Base-by-base conservation (phyloP, 2,113 vertebrate genomes). In the Hypanus sabinus region DNA sequence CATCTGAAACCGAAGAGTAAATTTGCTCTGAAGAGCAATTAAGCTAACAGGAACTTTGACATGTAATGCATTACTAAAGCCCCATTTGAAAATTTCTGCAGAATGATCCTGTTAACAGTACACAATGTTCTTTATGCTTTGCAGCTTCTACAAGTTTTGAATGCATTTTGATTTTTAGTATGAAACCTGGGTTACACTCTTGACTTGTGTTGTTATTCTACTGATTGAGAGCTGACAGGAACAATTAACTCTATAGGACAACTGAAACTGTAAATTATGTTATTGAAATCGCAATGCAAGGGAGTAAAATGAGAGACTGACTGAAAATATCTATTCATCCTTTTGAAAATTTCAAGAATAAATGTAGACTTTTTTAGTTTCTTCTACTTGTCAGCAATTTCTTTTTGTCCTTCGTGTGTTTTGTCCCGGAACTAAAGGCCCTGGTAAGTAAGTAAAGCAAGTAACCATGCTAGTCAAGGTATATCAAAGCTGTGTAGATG, bases 161-260 rank as follows among this genome's bases (percentile, higher is more conserved):
- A 46, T 22, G 10, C 3, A 88, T 60, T 85, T 85, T 22, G 24
- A 62, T 90, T 33, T 36, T 79, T 18, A 36, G 33, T 60, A 38
- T 65, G 14, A 38, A 91, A 38, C 5, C 9, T 91, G 6, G 57
- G 68, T 46, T 93, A 70, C 68, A 46, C 68, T 27, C 90, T 36
- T 71, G 90, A 93, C 9, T 93, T 10, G 16, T 18, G 18, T 90
- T 65, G 60, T 18, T 90, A 65, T 33, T 93, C 20, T 93, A n/a
- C 68, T 93, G 68, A 38, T 65, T 71, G 33, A 24, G 38, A 9
- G 68, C 36, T 92, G 68, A 46, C 68, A 71, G 33, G 46, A 73
- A 93, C 33, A 92, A 92, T 92, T 71, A 92, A 71, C 65, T 71
- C 65, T 71, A 71, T 36, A 71, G n/a, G 90, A 22, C 65, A 71